Evolutionary conservation across 2,797 vertebrate genomes (phyloP).

Genomic region (Myotis pilosus): DNA sequence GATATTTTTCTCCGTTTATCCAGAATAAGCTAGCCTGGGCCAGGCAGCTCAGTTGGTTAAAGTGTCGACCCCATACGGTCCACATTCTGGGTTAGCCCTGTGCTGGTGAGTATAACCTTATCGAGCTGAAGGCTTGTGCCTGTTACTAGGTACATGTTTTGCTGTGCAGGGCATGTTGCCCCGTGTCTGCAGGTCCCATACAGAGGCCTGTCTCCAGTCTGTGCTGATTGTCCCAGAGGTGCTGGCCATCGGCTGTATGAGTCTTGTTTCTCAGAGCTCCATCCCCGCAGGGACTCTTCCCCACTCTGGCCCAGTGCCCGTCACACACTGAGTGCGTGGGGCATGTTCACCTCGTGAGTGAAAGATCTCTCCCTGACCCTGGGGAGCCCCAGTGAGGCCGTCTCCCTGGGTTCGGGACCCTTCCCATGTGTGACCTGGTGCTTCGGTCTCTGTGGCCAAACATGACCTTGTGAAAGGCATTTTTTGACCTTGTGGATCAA

Average conservation of each 20-base stretch:
- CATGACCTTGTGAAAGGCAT: background rate
- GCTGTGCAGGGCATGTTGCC: too few species aligned
- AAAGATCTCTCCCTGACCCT: background rate
- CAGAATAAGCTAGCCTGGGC: too few species aligned
- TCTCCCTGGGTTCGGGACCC: background rate
- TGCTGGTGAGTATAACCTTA: background rate
- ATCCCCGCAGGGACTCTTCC: background rate
- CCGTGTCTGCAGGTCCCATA: background rate
- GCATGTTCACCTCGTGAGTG: background rate
- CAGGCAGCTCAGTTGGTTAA: too few species aligned
- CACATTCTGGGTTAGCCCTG: background rate
- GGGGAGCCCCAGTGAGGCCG: background rate
- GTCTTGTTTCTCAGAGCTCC: background rate
- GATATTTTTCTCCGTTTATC: background rate
- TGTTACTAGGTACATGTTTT: background rate
- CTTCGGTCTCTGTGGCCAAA: background rate
- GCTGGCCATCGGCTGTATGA: background rate
- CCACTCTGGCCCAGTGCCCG: background rate
- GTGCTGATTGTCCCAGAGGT: background rate
- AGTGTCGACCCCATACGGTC: background rate
- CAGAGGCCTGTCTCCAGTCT: background rate
- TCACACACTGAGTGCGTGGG: background rate
- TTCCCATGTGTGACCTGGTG: background rate
- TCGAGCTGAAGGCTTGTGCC: background rate
- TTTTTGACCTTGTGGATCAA: background rate